phyloP scores from a whole-genome alignment of 2,113 vertebrate genomes.

The Sinocyclocheilus anshuiensis region DNA sequence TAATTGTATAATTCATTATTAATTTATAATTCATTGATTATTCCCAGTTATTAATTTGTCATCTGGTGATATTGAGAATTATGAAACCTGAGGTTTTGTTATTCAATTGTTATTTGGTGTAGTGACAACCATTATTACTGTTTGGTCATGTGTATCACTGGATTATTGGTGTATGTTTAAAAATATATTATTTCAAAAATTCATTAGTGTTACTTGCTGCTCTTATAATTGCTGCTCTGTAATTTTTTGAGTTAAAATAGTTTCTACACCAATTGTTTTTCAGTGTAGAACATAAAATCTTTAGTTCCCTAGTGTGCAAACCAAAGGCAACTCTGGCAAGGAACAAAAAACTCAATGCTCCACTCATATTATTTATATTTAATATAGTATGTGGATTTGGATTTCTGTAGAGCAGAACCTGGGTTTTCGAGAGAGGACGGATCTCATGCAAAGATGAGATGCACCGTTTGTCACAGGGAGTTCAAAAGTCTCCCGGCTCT shows the following conservation, averaged over 20 bases:
- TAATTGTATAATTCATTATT: too few species aligned
- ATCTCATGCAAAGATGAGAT: slow-evolving; percentile 73
- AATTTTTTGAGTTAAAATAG: too few species aligned
- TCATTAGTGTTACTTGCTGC: too few species aligned
- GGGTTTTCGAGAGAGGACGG: slow-evolving; percentile 11
- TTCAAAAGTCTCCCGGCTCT: slow-evolving; percentile 89
- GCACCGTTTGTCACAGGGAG: slow-evolving; percentile 85
- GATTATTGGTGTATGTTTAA: too few species aligned
- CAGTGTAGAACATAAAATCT: neutral
- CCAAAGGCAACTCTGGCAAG: neutral
- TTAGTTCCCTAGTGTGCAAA: neutral
- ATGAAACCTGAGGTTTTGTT: too few species aligned
- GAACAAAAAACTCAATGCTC: neutral
- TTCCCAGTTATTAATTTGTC: too few species aligned
- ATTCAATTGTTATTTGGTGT: neutral
- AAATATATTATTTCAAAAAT: too few species aligned
- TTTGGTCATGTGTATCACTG: neutral
- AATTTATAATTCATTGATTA: too few species aligned
- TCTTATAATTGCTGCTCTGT: too few species aligned
- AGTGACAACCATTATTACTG: neutral
- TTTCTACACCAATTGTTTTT: too few species aligned
- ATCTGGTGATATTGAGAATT: too few species aligned
- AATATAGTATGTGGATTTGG: neutral
- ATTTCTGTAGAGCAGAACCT: slow-evolving; percentile 32
- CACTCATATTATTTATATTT: neutral